Evolutionary conservation across 2,113 vertebrate species (phyloP).

Genomic region (Melierax canorus): DNA sequence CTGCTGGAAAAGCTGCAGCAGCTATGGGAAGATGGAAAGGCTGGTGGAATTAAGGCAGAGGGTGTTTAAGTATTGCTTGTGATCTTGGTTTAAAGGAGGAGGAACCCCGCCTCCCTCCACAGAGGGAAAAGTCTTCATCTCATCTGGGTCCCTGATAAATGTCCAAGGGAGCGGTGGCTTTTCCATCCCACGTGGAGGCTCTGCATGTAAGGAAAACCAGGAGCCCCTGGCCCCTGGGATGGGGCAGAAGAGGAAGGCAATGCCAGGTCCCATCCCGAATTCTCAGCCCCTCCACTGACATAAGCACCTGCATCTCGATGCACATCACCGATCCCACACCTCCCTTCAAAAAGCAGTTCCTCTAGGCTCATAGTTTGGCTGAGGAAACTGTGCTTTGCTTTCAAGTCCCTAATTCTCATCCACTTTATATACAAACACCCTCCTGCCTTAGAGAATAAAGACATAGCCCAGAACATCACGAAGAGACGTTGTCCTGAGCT

Average conservation of each 20-base stretch:
- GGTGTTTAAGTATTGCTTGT: background rate
- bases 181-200: background rate
- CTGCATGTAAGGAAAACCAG: background rate
- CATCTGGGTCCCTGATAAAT: background rate
- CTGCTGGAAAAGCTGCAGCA: background rate
- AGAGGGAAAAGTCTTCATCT: background rate
- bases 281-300: background rate
- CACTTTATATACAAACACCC: background rate
- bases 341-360: background rate
- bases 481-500: background rate
- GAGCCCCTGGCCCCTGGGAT: background rate
- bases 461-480: background rate
- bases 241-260: background rate
- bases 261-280: accelerated
- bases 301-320: background rate
- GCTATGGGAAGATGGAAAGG: background rate
- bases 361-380: background rate
- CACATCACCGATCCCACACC: background rate
- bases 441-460: background rate
- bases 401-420: background rate
- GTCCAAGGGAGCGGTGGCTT: background rate
- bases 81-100: background rate
- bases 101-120: background rate
- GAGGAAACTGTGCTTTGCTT: background rate
- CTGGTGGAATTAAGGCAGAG: background rate